Conservation (phyloP, 2,797 vertebrate species). For the Acridotheres tristis region DNA sequence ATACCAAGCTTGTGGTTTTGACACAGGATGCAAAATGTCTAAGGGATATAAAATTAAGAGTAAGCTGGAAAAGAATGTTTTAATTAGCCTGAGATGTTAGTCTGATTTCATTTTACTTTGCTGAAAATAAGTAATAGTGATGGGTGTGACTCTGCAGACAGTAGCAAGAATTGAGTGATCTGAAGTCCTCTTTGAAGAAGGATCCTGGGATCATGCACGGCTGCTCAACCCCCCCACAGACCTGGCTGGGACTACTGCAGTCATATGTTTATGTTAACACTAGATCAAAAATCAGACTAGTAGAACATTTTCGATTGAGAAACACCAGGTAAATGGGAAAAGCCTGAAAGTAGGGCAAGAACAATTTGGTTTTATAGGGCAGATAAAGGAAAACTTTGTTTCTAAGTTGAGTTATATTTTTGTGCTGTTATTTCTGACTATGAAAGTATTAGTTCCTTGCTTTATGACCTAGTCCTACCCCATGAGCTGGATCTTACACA, state of each 20-base stretch:
- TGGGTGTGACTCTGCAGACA: not conserved
- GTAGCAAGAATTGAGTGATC: not conserved
- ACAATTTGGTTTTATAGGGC: not conserved
- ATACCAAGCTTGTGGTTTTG: not conserved
- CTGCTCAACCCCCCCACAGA: not conserved
- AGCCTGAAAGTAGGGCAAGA: not conserved
- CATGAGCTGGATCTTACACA: not conserved
- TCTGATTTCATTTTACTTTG: not conserved
- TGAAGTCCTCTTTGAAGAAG: not conserved
- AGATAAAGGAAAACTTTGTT: not conserved
- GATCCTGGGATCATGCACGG: accelerated
- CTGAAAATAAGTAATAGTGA: not conserved
- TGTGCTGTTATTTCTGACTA: not conserved
- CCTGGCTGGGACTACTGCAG: not conserved
- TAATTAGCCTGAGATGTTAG: not conserved
- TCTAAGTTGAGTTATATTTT: not conserved
- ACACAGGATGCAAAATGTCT: not conserved
- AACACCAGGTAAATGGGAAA: not conserved
- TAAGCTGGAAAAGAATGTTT: not conserved
- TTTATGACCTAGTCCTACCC: not conserved
- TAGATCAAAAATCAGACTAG: not conserved
- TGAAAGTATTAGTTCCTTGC: not conserved
- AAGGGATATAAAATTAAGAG: not conserved
- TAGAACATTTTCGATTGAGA: not conserved
- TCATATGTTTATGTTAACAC: not conserved